A percentile compares a stretch with the other conserved stretches of the same genome.
Conservation (phyloP, 2,797 vertebrate genomes). For the Amblyraja radiata region DNA sequence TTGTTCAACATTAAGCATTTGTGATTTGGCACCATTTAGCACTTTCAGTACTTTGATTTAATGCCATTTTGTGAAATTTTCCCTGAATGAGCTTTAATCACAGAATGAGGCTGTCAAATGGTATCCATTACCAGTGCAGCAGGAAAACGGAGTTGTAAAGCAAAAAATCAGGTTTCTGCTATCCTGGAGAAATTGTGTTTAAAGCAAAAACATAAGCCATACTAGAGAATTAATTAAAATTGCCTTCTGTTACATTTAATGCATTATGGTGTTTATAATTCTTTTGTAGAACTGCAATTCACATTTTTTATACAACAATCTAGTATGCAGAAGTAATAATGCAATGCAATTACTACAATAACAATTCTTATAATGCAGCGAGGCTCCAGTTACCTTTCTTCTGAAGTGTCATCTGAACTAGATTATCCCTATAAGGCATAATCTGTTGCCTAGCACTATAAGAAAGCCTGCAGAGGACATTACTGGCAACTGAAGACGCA, state of each 20-base stretch:
- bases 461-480: slow-evolving; percentile 27
- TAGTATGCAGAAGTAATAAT: slow-evolving; percentile 3
- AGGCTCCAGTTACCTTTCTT: slow-evolving; percentile 31
- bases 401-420: slow-evolving; percentile 24
- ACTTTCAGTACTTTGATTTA: slow-evolving; percentile 32
- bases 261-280: slow-evolving; percentile 28
- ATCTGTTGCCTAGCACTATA: slow-evolving; percentile 8
- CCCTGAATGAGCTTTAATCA: slow-evolving; percentile 35
- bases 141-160: slow-evolving; percentile 19
- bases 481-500: slow-evolving; percentile 8
- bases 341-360: slow-evolving; percentile 34
- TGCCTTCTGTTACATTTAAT: slow-evolving; percentile 30
- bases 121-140: slow-evolving; percentile 24
- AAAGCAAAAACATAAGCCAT: slow-evolving; percentile 17
- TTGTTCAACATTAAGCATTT: slow-evolving; percentile 19
- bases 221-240: slow-evolving; percentile 7
- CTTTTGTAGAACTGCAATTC: slow-evolving; percentile 14
- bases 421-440: slow-evolving; percentile 37
- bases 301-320: slow-evolving; percentile 30
- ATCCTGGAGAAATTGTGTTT: slow-evolving; percentile 17
- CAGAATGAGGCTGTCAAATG: slow-evolving; percentile 30
- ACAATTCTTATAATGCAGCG: slow-evolving; percentile 27
- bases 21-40: slow-evolving; percentile 31
- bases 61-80: slow-evolving; percentile 33
- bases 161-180: slow-evolving; percentile 16